Conservation (phyloP, 2,113 vertebrate genomes). For the Etheostoma spectabile region DNA sequence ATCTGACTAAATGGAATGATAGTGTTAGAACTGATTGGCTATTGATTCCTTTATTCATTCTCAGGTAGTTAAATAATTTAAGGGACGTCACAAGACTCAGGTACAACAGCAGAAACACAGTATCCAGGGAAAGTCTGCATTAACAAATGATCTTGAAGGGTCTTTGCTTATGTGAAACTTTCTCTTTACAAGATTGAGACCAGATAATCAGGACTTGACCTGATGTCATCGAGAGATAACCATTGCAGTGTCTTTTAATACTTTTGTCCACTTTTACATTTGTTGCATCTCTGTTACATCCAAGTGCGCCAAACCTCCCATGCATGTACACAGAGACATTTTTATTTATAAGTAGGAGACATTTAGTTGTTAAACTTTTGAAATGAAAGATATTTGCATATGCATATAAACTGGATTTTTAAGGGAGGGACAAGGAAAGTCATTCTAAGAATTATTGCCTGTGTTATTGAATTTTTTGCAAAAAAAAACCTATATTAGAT, state of each 20-base stretch:
- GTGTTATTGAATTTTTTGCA: neutral
- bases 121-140: constrained; percentile 5
- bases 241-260: neutral
- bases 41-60: constrained; percentile 55
- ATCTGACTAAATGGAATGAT: constrained; percentile 37
- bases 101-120: constrained; percentile 9
- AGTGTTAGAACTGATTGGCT: constrained; percentile 26
- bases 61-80: constrained; percentile 51
- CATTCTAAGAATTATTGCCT: neutral
- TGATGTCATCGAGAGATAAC: neutral
- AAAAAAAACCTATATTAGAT: neutral
- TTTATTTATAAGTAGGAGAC: neutral
- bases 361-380: neutral
- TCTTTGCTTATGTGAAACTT: neutral
- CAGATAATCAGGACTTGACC: neutral
- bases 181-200: neutral
- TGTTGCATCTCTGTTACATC: neutral
- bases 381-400: neutral
- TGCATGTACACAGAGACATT: neutral
- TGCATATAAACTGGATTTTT: neutral
- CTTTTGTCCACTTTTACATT: neutral
- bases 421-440: neutral
- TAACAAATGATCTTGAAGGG: constrained; percentile 3
- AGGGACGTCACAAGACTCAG: constrained; percentile 22
- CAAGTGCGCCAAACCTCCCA: neutral